phyloP scores from a whole-genome alignment of 2,113 vertebrate genomes.

The Carlito syrichta region DNA sequence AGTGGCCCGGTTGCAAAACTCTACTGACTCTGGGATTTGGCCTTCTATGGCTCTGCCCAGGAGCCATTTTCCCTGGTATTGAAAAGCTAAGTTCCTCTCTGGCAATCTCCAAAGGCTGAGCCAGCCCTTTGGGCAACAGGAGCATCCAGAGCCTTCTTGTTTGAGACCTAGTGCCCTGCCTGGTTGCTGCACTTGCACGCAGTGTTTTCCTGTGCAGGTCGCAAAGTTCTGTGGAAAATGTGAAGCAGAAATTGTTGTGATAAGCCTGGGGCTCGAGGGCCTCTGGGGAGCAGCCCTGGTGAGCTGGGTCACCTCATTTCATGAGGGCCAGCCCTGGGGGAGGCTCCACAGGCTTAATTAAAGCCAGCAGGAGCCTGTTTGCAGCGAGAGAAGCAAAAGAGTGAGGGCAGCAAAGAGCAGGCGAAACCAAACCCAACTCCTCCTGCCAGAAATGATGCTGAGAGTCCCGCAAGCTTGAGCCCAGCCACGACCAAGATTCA shows the following conservation, averaged over 20 bases:
- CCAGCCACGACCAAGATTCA: not conserved
- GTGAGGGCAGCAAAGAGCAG: slow-evolving; percentile 41
- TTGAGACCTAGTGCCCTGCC: not conserved
- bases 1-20: not conserved
- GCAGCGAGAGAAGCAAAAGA: slow-evolving; percentile 53
- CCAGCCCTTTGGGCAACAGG: not conserved
- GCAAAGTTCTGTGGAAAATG: slow-evolving; percentile 64
- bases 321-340: slow-evolving; percentile 58
- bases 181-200: slow-evolving; percentile 5
- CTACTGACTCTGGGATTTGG: not conserved
- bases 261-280: slow-evolving; percentile 48
- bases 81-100: slow-evolving; percentile 20
- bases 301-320: slow-evolving; percentile 72
- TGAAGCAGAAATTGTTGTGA: slow-evolving; percentile 75
- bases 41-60: not conserved
- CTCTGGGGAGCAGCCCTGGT: slow-evolving; percentile 58
- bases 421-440: not conserved
- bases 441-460: not conserved
- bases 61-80: slow-evolving; percentile 35
- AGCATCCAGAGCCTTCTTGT: slow-evolving; percentile 24
- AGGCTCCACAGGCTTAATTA: slow-evolving; percentile 70
- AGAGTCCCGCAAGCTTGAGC: not conserved
- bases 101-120: not conserved
- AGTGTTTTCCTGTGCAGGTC: slow-evolving; percentile 58
- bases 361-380: slow-evolving; percentile 63